These are phyloP conservation scores for Dysidea cf. avara DNA, from an alignment of 37 sponge, comb jelly and placozoan species.

Conservation along the genomic window DNA sequence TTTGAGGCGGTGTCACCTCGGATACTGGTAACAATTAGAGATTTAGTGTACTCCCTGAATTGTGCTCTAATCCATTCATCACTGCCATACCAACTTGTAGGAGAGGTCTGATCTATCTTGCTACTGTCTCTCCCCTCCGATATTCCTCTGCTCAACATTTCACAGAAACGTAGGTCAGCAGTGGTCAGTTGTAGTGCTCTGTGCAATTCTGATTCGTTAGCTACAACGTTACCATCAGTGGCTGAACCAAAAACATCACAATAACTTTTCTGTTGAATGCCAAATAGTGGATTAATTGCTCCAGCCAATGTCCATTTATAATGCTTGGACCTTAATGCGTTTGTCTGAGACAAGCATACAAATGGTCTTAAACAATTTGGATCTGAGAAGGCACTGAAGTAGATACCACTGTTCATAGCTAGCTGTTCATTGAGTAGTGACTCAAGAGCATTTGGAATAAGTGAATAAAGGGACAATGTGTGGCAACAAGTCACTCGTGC, in stretches of 20 bases:
- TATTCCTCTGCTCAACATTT: slow-evolving; percentile 1
- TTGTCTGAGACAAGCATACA: slow-evolving; percentile 64
- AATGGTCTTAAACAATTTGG: slow-evolving; percentile 49
- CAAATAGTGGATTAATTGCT: slow-evolving; percentile 69
- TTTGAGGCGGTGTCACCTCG: background rate
- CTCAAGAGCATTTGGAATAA: slow-evolving; percentile 51
- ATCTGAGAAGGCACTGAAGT: slow-evolving; percentile 10
- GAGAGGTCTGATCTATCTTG: too few species aligned
- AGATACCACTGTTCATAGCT: slow-evolving; percentile 2
- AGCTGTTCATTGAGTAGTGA: background rate
- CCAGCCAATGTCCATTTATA: slow-evolving; percentile 23
- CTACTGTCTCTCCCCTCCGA: background rate
- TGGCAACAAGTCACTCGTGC: slow-evolving; percentile 16
- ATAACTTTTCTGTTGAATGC: slow-evolving; percentile 37
- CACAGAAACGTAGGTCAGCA: slow-evolving; percentile 74
- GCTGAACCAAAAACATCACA: slow-evolving; percentile 57
- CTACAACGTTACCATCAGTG: slow-evolving; percentile 22
- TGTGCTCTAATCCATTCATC: slow-evolving; percentile 70
- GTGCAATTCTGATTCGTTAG: slow-evolving; percentile 17
- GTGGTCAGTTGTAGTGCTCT: slow-evolving; percentile 37
- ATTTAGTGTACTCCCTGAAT: slow-evolving; percentile 54
- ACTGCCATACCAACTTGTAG: slow-evolving; percentile 70
- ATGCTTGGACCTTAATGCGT: background rate
- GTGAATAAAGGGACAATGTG: slow-evolving; percentile 37
- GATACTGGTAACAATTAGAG: slow-evolving; percentile 38